phyloP scores from a whole-genome alignment of 2,888 invertebrate species.

The Bugulina stolonifera region DNA sequence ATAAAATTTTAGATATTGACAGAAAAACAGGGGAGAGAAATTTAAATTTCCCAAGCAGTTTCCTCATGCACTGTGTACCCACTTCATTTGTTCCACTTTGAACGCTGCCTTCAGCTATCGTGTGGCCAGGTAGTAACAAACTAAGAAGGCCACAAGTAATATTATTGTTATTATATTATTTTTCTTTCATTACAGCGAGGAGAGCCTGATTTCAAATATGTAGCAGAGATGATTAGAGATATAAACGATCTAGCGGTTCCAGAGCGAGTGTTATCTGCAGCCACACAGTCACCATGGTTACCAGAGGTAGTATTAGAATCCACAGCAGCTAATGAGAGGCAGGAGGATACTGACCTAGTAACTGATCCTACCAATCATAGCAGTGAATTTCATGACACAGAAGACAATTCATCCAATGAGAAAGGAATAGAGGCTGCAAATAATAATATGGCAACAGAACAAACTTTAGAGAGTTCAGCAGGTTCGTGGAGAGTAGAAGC shows the following conservation, averaged over 20 bases:
- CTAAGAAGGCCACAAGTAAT: no score
- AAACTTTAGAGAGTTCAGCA: no score
- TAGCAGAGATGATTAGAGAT: background rate
- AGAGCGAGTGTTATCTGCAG: no score
- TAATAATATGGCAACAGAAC: no score
- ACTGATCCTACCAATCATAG: background rate
- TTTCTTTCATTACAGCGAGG: background rate
- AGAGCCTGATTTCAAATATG: background rate
- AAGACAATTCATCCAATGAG: background rate
- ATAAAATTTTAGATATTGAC: no score
- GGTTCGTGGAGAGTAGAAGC: no score
- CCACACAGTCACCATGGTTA: background rate
- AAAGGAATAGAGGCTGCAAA: background rate
- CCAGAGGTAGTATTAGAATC: background rate
- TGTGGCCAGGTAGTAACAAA: no score
- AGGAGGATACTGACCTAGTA: background rate
- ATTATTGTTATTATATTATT: background rate
- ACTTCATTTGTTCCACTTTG: background rate
- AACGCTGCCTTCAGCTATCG: no score
- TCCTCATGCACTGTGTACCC: background rate
- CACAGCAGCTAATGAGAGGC: background rate
- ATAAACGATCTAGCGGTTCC: background rate
- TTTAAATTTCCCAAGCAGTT: background rate
- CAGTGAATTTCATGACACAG: background rate
- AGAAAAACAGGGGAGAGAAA: background rate